Evolutionary conservation across 2,797 vertebrate species (phyloP).

Genomic region (Melanotaenia nigrans): DNA sequence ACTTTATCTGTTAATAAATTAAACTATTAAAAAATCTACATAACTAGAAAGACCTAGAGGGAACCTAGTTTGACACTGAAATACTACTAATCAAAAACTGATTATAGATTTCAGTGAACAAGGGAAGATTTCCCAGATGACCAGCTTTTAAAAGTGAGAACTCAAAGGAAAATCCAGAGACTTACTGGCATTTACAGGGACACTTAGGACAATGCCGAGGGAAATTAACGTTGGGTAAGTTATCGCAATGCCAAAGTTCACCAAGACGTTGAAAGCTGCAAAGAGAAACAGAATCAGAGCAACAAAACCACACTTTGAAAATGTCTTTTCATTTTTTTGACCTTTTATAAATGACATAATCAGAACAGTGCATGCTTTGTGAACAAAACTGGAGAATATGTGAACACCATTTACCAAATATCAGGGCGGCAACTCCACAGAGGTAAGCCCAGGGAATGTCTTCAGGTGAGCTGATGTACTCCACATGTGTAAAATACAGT

Average conservation of each 20-base stretch:
- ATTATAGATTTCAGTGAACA: not conserved
- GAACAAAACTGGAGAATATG: not conserved
- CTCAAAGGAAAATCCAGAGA: conserved; percentile 37
- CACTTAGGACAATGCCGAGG: conserved; percentile 94
- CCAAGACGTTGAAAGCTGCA: conserved; percentile 95
- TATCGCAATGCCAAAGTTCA: conserved; percentile 97
- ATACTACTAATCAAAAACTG: not conserved
- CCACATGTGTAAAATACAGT: conserved; percentile 95
- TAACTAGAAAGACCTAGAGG: not conserved
- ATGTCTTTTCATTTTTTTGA: not conserved
- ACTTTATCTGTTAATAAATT: not conserved
- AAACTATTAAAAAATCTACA: not conserved
- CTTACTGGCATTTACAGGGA: conserved; percentile 96
- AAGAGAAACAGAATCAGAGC: conserved; percentile 42
- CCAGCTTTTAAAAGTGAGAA: not conserved
- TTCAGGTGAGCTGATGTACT: conserved; percentile 89
- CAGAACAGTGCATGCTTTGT: not conserved
- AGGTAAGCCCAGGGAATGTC: conserved; percentile 91
- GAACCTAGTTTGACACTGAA: not conserved
- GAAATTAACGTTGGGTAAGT: conserved; percentile 96
- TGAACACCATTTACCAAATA: conserved; percentile 86
- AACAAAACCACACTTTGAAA: not conserved
- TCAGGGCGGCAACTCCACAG: conserved; percentile 92
- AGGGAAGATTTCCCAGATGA: not conserved
- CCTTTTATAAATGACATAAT: not conserved